These are phyloP conservation scores for Pseudachorutes palmiensis DNA, from an alignment of 1,140 invertebrate species.

Conservation along the genomic window DNA sequence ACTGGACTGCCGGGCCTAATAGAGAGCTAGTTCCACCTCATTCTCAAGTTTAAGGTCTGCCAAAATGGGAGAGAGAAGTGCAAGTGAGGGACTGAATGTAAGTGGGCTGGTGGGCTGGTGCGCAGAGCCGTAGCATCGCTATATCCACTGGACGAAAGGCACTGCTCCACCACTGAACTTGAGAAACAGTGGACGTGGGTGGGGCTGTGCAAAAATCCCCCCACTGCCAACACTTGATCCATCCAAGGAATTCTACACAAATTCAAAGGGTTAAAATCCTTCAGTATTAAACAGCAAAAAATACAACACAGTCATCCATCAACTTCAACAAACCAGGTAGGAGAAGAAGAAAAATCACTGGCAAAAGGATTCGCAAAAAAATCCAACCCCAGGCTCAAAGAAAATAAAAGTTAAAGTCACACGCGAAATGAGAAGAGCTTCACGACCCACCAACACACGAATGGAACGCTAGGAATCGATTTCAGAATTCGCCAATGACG, in stretches of 20 bases:
- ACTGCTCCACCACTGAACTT: no score
- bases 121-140: no score
- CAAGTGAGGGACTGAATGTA: background rate
- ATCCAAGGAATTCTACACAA: background rate
- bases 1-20: background rate
- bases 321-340: conserved; percentile 1
- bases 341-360: background rate
- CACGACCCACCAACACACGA: no score
- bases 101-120: conserved; percentile 11
- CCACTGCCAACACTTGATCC: background rate
- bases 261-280: conserved; percentile 5
- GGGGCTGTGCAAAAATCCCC: background rate
- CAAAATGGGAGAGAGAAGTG: no score
- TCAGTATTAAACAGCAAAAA: background rate
- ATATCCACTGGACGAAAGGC: no score
- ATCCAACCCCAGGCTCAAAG: no score
- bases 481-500: no score
- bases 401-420: no score
- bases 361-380: background rate
- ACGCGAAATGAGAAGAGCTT: no score
- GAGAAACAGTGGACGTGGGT: no score
- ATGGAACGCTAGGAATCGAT: no score
- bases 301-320: background rate
- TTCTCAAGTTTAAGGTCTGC: background rate
- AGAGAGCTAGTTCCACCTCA: conserved; percentile 11